Evolutionary conservation across 2,888 invertebrate genomes (phyloP), one percentile per base, ranked within the genome.

Genomic region (Agapostemon virescens): DNA sequence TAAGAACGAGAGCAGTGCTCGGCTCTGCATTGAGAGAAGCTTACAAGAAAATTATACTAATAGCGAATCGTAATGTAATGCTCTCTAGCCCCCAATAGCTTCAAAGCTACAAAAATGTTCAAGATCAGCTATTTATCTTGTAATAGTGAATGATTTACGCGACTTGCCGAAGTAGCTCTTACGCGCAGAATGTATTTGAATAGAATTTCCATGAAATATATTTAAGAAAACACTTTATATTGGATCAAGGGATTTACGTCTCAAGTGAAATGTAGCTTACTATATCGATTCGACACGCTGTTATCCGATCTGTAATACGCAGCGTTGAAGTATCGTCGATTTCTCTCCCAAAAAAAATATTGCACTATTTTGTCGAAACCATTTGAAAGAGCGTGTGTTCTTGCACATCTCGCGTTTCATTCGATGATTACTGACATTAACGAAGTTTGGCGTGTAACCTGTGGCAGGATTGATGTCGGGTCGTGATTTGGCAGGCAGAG

Each of bases 401-500:
- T 20, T 23, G 20, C 11, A 26, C 2, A 17, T 63, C 26, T 38
- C 26, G 26, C 38, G n/a, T 42, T 58, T 40, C 23, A 74, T 58
- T 58, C 68, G 0, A n/a, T 49, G 38, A 26, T 71, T 33, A 42
- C 17, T 13, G 42, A 2, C 40, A 45, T 17, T 66, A 38, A 40
- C 20, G 40, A 69, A 61, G 58, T 73, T 72, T 26, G 61, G 17
- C 55, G 42, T n/a, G 40, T 33, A 67, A 68, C 45, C 40, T 63
- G 63, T 49, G 40, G 15, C 45, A 15, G 23, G 49, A 66, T 61
- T 67, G 70, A 79, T 68, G 15, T 64, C 23, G n/a, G 42, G 61
- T 63, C 68, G 74, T 77, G 77, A 82, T 77, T 77, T 40, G 38
- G 63, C 66, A 30, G 61, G 58, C 20, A 45, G 66, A 58, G 70